These are phyloP conservation scores for Procambarus virginalis DNA, from an alignment of 1,140 invertebrate genomes.

Conservation along the genomic window DNA sequence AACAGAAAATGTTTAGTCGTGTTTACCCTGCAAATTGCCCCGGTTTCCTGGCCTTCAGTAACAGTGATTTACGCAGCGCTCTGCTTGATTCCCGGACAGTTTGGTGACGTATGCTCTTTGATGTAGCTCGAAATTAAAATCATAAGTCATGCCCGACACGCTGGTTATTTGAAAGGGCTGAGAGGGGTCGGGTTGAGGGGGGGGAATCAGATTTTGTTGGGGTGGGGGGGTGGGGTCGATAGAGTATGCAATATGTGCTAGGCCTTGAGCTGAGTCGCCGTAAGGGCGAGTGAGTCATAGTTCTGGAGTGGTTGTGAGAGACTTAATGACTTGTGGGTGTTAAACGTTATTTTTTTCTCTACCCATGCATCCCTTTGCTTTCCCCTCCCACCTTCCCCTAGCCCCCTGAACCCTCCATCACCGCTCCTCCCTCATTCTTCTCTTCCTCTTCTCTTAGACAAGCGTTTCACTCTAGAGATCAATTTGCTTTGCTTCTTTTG, in stretches of 20 bases:
- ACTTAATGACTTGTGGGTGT: slow-evolving; percentile 42
- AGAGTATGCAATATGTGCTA: slow-evolving; percentile 14
- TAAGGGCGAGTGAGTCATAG: slow-evolving; percentile 39
- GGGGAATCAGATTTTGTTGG: too few species aligned
- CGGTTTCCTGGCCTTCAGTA: slow-evolving; percentile 64
- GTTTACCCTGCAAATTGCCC: slow-evolving; percentile 66
- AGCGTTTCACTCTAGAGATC: slow-evolving; percentile 62
- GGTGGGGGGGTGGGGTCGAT: too few species aligned
- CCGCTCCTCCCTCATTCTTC: background rate
- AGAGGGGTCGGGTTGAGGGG: background rate
- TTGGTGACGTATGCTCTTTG: slow-evolving; percentile 62
- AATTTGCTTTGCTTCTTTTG: slow-evolving; percentile 49
- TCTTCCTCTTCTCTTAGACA: slow-evolving; percentile 3
- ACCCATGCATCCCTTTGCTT: background rate
- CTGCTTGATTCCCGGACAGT: slow-evolving; percentile 64
- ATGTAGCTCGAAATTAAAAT: slow-evolving; percentile 68
- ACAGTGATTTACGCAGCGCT: slow-evolving; percentile 62
- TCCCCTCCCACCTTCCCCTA: background rate
- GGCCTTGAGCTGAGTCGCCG: background rate
- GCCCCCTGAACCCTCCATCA: background rate
- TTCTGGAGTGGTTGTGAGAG: background rate
- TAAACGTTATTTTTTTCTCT: slow-evolving; percentile 26
- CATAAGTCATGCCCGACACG: slow-evolving; percentile 66
- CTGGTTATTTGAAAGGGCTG: slow-evolving; percentile 65
- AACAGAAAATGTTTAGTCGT: slow-evolving; percentile 51